Percentiles rank a stretch among this genome's conserved stretches.
phyloP scores from a whole-genome alignment of 2,888 invertebrate genomes.

The Monopis laevigella region DNA sequence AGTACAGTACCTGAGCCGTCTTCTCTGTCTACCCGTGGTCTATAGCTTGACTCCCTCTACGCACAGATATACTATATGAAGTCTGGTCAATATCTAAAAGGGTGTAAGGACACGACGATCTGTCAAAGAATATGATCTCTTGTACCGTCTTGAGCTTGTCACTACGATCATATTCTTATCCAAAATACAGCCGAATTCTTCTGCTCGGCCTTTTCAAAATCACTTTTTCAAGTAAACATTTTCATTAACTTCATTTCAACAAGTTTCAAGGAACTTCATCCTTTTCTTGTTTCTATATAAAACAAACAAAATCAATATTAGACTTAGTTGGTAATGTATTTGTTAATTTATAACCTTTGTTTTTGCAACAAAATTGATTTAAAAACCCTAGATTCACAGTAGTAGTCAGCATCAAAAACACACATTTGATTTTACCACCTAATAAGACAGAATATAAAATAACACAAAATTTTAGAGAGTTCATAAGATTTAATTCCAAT shows the following conservation, averaged over 20 bases:
- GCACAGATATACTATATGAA: not conserved
- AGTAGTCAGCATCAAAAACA: too few species aligned
- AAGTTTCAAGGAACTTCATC: conserved; percentile 75
- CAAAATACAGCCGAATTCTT: not conserved
- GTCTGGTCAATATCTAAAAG: not conserved
- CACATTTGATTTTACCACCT: too few species aligned
- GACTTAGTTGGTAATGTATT: too few species aligned
- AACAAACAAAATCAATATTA: conserved; percentile 81
- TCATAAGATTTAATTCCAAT: too few species aligned
- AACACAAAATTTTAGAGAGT: too few species aligned
- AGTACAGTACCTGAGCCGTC: too few species aligned
- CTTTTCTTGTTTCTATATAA: conserved; percentile 86
- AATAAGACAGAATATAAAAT: too few species aligned
- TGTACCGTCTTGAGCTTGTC: not conserved
- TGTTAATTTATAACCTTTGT: too few species aligned
- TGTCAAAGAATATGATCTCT: not conserved
- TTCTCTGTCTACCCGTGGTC: too few species aligned
- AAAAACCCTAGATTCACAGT: too few species aligned
- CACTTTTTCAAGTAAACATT: conserved; percentile 40
- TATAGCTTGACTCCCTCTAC: too few species aligned
- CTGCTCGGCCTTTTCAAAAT: conserved; percentile 49
- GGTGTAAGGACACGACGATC: not conserved
- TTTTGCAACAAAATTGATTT: too few species aligned
- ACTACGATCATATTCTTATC: conserved; percentile 11
- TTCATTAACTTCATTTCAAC: conserved; percentile 65